phyloP scores from a whole-genome alignment of 2,797 vertebrate genomes.

The Aselliscus stoliczkanus region DNA sequence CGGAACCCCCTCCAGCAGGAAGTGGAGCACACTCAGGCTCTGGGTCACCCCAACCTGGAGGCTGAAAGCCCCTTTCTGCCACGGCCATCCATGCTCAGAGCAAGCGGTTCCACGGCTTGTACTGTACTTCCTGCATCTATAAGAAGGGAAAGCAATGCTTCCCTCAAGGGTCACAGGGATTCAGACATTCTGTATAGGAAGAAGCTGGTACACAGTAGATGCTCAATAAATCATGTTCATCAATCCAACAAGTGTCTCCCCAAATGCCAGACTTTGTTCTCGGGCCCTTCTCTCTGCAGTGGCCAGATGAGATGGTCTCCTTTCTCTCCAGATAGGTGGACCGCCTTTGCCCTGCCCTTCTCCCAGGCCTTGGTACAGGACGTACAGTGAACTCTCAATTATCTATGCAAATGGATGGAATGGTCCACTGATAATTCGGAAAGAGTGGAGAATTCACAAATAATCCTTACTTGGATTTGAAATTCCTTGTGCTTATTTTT shows the following conservation, averaged over 20 bases:
- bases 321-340: background rate
- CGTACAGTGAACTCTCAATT: slow-evolving; percentile 28
- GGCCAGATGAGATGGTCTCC: background rate
- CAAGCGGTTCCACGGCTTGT: accelerated
- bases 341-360: background rate
- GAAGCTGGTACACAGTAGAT: background rate
- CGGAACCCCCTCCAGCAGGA: background rate
- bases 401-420: slow-evolving; percentile 42
- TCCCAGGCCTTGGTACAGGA: background rate
- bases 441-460: slow-evolving; percentile 9
- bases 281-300: background rate
- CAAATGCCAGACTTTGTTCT: background rate
- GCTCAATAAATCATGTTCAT: background rate
- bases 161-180: background rate
- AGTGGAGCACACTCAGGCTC: background rate
- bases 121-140: background rate
- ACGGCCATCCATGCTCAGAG: background rate
- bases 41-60: background rate
- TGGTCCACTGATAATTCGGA: background rate
- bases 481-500: slow-evolving; percentile 8
- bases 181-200: background rate
- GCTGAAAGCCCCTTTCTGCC: background rate
- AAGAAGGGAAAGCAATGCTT: background rate
- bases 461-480: slow-evolving; percentile 33
- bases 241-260: background rate